A percentile compares a stretch with the other conserved stretches of the same genome.
These are phyloP conservation scores for Pelecanoides urinatrix DNA, from an alignment of 2,113 vertebrate species.

Conservation along the genomic window DNA sequence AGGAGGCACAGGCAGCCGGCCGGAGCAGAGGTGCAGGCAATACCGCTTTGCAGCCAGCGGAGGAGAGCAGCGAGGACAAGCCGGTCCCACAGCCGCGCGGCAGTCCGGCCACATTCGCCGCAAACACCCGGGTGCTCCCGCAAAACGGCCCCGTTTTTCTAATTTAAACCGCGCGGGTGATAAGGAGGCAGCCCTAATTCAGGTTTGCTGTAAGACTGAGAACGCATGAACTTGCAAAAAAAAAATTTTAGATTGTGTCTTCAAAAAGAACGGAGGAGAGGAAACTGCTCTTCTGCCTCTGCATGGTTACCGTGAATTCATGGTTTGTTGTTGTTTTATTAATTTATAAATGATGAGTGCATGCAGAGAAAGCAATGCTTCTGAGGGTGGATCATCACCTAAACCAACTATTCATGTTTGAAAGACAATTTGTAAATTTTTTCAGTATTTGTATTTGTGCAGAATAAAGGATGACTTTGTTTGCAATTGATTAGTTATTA, in stretches of 20 bases:
- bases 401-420: neutral
- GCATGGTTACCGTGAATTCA: neutral
- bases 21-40: neutral
- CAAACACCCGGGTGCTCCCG: neutral
- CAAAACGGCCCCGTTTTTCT: neutral
- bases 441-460: neutral
- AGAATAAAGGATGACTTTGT: neutral
- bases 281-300: neutral
- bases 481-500: neutral
- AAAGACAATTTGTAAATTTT: neutral
- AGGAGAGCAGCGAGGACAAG: neutral
- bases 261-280: neutral
- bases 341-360: neutral
- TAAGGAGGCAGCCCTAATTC: neutral
- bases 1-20: rapidly evolving
- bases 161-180: neutral
- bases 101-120: neutral
- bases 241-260: neutral
- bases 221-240: rapidly evolving
- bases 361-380: neutral
- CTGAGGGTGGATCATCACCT: neutral
- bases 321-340: neutral
- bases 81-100: neutral
- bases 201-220: neutral
- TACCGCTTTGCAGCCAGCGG: neutral